Percentiles rank a stretch among this genome's conserved stretches.
These are phyloP conservation scores for Rhinolophus ferrumequinum DNA, from an alignment of 2,113 vertebrate species.

Conservation along the genomic window DNA sequence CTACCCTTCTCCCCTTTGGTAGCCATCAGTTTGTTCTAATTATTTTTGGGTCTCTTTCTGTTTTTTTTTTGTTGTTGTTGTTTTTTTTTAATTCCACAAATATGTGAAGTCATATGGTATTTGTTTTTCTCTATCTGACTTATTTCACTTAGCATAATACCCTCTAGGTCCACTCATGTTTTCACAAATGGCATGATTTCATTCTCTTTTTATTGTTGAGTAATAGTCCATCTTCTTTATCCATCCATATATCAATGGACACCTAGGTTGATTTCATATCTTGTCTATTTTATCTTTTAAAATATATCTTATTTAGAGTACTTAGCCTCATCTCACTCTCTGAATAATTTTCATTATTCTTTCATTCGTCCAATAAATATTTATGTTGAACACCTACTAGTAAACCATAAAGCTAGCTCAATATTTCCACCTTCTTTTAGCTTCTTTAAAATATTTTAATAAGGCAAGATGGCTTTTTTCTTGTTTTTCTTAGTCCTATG, in stretches of 20 bases:
- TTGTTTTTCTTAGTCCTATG: background rate
- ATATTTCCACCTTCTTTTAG: background rate
- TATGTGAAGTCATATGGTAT: background rate
- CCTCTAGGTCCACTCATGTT: background rate
- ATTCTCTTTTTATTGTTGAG: background rate
- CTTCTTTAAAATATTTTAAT: conserved; percentile 36
- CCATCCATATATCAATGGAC: background rate
- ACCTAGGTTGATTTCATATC: background rate
- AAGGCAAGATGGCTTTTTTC: background rate
- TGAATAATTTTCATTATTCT: background rate
- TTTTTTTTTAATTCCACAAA: background rate
- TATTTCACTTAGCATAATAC: background rate
- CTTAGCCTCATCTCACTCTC: background rate
- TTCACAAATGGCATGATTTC: background rate
- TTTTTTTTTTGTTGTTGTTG: no score
- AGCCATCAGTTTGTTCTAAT: background rate
- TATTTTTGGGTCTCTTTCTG: background rate
- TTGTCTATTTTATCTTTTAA: background rate
- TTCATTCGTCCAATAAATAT: background rate
- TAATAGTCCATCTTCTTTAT: background rate
- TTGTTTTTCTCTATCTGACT: background rate
- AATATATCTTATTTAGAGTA: background rate
- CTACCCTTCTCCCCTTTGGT: background rate
- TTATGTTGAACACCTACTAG: background rate
- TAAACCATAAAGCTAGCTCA: background rate